These are phyloP conservation scores for Thecocarcelia acutangulata DNA, from an alignment of 2,888 invertebrate species.

Conservation along the genomic window DNA sequence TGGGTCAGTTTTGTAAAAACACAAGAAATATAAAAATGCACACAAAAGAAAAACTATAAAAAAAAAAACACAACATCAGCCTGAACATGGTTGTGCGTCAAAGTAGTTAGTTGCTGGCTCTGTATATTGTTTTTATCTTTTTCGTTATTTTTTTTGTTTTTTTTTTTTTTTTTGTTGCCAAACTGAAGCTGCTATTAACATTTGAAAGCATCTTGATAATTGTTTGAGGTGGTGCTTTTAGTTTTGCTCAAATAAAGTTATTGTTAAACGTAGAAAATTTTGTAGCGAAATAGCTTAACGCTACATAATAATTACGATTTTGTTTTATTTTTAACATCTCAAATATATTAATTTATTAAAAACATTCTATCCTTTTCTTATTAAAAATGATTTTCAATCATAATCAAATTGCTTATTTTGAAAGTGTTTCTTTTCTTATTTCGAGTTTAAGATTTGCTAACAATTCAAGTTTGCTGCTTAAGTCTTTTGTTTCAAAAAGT, in stretches of 20 bases:
- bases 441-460: neutral
- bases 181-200: slow-evolving; percentile 31
- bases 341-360: no score
- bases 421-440: neutral
- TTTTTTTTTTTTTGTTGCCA: no score
- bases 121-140: slow-evolving; percentile 38
- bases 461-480: slow-evolving; percentile 27
- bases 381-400: no score
- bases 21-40: slow-evolving; percentile 26
- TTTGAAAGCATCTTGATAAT: slow-evolving; percentile 33
- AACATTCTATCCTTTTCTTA: no score
- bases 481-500: slow-evolving; percentile 30
- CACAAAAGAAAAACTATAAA: slow-evolving; percentile 6
- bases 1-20: slow-evolving; percentile 74
- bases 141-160: neutral
- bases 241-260: neutral
- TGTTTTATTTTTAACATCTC: neutral
- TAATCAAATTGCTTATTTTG: no score
- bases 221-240: neutral
- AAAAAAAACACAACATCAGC: neutral
- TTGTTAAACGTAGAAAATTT: neutral
- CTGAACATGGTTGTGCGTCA: slow-evolving; percentile 19
- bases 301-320: neutral
- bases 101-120: neutral
- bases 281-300: neutral